Evolutionary conservation across 2,888 invertebrate species (phyloP).

Genomic region (Argyra leucocephala): DNA sequence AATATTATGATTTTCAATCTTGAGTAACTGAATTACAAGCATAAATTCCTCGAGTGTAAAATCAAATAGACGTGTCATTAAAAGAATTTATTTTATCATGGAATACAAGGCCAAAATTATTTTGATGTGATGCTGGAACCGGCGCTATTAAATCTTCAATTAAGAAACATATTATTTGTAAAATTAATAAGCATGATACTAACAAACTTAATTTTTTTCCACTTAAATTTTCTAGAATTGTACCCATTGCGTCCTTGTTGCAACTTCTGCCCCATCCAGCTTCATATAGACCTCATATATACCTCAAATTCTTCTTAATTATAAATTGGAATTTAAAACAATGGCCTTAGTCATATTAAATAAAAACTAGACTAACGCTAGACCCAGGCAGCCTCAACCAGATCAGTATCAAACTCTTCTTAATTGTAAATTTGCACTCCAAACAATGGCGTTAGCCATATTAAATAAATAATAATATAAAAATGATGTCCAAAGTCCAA

Average conservation of each 20-base stretch:
- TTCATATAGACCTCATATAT: no score
- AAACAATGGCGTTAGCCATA: no score
- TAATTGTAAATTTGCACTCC: no score
- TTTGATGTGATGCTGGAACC: constrained; percentile 75
- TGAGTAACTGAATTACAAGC: constrained; percentile 51
- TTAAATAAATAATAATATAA: no score
- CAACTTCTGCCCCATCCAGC: no score
- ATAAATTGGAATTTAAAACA: no score
- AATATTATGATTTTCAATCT: constrained; percentile 46
- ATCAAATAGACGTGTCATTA: constrained; percentile 64
- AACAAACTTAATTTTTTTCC: constrained; percentile 82
- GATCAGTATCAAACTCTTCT: no score
- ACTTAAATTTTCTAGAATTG: constrained; percentile 94
- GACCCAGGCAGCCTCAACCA: no score
- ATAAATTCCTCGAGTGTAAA: constrained; percentile 63
- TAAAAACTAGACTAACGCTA: no score
- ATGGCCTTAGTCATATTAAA: no score
- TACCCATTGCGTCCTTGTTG: constrained; percentile 57
- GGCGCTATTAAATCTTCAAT: constrained; percentile 81
- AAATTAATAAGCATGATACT: constrained; percentile 65
- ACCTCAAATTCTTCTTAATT: no score
- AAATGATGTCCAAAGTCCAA: no score
- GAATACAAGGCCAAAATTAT: constrained; percentile 72
- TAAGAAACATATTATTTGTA: constrained; percentile 81
- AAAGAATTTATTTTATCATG: constrained; percentile 57